Evolutionary conservation across 1,140 invertebrate species (phyloP), one percentile per base, ranked within the genome.

Genomic region (Macrostomum lignano): DNA sequence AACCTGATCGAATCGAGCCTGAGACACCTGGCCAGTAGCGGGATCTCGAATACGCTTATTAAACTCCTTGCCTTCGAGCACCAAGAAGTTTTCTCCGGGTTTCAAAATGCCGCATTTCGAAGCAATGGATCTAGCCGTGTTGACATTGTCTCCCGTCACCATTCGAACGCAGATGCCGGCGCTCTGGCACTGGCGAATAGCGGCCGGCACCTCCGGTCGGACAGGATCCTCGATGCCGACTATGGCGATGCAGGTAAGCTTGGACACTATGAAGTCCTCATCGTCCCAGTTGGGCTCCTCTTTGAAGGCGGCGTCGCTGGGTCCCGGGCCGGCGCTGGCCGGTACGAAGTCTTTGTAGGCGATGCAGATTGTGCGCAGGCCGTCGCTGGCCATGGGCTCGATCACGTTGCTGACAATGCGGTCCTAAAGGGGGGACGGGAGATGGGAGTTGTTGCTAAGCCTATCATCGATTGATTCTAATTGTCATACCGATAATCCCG

Each of bases 201-300:
- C 82, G 40, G 82, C 81, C 14, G 81, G 86, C 40, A 82, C 81
- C 66, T 94, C 88, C 11, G 78, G 72, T 53, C 86, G 67, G 24
- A 94, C 84, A 15, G 86, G 86, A 66, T 94, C 88, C 64, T 98
- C 86, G 56, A 98, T 98, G 40, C 91, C 91, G 37, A 93, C 76
- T 44, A 98, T 76, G 50, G 77, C 77, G 25, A 98, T 51, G 53
- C 78, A 88, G 11, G 88, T 96, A 31, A 98, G 61, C 52, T 86
- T 82, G 31, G 77, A 71, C 42, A 91, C 75, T 17, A 49, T 45
- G 42, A 25, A 71, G 31, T 81, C 77, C 54, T 98, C 88, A 49
- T 94, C 76, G 21, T 98, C 88, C 84, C 86, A 98, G 52, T 94
- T 75, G 1, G 84, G 81, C 48, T 93, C 81, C 43, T 67, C 68